Evolutionary conservation across 1,140 invertebrate species (phyloP).

Genomic region (Drosophila nebulosa): DNA sequence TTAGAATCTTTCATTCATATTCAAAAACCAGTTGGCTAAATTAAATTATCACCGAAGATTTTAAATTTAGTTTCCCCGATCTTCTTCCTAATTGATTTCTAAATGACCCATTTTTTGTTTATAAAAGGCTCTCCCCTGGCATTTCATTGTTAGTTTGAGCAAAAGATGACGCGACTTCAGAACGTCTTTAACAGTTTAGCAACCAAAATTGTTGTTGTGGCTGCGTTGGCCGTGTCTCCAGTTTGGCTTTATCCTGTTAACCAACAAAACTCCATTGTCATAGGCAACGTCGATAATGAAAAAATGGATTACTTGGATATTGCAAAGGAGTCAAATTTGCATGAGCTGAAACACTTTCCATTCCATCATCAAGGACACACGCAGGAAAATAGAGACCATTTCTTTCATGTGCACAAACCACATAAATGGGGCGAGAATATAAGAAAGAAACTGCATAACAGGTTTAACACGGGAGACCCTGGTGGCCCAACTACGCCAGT

Average conservation of each 20-base stretch:
- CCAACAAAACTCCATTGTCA: background rate
- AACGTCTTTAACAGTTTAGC: constrained; percentile 7
- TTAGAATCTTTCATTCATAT: too few species aligned
- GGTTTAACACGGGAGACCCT: background rate
- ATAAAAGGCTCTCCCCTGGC: constrained; percentile 14
- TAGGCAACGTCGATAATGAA: background rate
- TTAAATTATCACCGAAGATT: background rate
- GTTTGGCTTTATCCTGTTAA: constrained; percentile 19
- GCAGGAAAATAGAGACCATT: constrained; percentile 4
- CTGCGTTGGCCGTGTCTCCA: constrained; percentile 26
- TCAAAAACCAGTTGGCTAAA: background rate
- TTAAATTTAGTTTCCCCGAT: too few species aligned
- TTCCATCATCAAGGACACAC: background rate
- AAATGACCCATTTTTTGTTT: constrained; percentile 29
- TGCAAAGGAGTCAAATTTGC: background rate
- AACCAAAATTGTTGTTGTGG: constrained; percentile 8
- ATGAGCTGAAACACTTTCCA: background rate
- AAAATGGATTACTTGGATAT: background rate
- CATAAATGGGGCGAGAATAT: constrained; percentile 23
- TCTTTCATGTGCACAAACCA: background rate
- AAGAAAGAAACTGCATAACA: constrained; percentile 12
- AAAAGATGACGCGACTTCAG: constrained; percentile 11
- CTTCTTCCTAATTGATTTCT: constrained; percentile 33
- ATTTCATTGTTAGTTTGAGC: background rate
- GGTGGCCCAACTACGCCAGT: background rate